Evolutionary conservation across 1,140 invertebrate genomes (phyloP).

Genomic region (Pseudomyrmex dendroicus): DNA sequence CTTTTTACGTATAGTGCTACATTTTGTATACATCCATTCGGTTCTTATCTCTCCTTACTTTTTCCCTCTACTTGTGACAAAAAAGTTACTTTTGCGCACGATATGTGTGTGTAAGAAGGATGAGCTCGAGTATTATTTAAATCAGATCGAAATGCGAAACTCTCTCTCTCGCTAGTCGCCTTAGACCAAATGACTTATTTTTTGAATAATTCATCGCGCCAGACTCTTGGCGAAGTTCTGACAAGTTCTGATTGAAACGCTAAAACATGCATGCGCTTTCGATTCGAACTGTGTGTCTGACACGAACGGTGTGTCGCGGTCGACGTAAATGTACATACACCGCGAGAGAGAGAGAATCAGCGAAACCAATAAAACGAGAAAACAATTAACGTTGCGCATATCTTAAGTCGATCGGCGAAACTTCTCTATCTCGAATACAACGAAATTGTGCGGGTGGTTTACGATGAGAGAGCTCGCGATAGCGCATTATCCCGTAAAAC

Average conservation of each 20-base stretch:
- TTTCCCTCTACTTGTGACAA: too few relatives aligned
- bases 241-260: background rate
- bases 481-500: slow-evolving; percentile 19
- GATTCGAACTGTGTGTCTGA: background rate
- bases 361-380: slow-evolving; percentile 3
- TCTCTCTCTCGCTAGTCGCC: too few relatives aligned
- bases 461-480: slow-evolving; percentile 10
- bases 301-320: background rate
- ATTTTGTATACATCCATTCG: too few relatives aligned
- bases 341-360: too few relatives aligned
- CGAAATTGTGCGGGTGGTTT: background rate
- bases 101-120: background rate
- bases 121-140: background rate
- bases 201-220: background rate
- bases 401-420: slow-evolving; percentile 35
- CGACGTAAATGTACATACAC: background rate
- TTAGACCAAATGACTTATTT: background rate
- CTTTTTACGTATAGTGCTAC: too few relatives aligned
- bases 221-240: background rate
- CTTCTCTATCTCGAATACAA: slow-evolving; percentile 20
- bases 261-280: background rate
- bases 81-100: too few relatives aligned
- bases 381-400: slow-evolving; percentile 10
- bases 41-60: too few relatives aligned
- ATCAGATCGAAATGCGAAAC: background rate